A percentile compares a stretch with the other conserved stretches of the same genome.
Evolutionary conservation across 1,140 invertebrate species (phyloP).

Genomic region (honey bee (Apis mellifera)): DNA sequence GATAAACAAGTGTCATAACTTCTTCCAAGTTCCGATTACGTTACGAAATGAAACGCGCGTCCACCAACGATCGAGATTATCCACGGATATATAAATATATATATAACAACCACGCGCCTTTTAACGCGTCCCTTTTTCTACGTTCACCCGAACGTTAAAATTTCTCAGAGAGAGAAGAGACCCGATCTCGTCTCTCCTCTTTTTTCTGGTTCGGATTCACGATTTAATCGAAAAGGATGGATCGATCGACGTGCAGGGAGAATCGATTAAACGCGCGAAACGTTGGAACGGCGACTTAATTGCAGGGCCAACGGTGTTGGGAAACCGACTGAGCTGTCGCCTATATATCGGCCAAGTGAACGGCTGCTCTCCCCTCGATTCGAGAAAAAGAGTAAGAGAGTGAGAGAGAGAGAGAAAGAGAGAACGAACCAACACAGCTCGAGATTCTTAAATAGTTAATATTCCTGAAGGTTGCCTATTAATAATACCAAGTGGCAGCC

Average conservation of each 20-base stretch:
- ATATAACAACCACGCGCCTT: not conserved
- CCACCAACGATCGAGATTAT: not conserved
- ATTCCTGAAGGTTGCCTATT: conserved; percentile 78
- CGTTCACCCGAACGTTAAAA: not conserved
- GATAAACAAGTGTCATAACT: conserved; percentile 43
- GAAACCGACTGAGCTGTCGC: conserved; percentile 45
- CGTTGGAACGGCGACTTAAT: conserved; percentile 39
- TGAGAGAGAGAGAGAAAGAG: not conserved
- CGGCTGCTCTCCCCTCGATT: conserved; percentile 48
- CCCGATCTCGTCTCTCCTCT: no score
- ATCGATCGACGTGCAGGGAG: conserved; percentile 20
- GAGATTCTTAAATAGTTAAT: conserved; percentile 74
- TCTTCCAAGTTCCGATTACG: conserved; percentile 30
- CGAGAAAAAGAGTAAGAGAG: not conserved
- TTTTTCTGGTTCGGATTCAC: no score
- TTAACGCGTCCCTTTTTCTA: no score
- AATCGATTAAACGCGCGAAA: conserved; percentile 35
- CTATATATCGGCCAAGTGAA: conserved; percentile 64
- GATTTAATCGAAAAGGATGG: conserved; percentile 37
- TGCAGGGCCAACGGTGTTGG: conserved; percentile 55
- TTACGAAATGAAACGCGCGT: conserved; percentile 6
- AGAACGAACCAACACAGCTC: conserved; percentile 43
- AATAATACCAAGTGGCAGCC: conserved; percentile 68
- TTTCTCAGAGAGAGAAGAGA: not conserved
- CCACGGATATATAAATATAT: not conserved